Evolutionary conservation across 2,113 vertebrate species (phyloP).

Genomic region (Mus pahari): DNA sequence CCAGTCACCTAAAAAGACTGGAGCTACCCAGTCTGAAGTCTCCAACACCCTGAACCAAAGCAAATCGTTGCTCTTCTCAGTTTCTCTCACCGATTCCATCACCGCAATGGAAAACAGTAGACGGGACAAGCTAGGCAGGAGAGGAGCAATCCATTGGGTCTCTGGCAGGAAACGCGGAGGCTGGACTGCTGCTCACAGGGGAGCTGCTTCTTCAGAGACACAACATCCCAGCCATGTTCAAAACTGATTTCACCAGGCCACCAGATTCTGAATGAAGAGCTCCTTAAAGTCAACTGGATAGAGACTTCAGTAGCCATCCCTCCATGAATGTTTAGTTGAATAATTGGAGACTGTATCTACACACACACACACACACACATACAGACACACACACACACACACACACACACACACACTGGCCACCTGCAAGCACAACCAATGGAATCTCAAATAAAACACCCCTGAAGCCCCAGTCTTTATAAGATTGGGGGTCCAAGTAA

Average conservation of each 20-base stretch:
- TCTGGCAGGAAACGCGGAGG: not conserved
- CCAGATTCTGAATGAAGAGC: not conserved
- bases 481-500: not conserved
- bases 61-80: not conserved
- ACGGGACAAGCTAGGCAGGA: not conserved
- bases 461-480: not conserved
- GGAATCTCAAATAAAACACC: not conserved
- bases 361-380: too few relatives aligned
- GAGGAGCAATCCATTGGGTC: not conserved
- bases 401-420: not conserved
- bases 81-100: not conserved
- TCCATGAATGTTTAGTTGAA: not conserved
- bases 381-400: too few relatives aligned
- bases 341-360: not conserved
- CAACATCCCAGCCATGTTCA: not conserved
- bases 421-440: slow-evolving; percentile 8
- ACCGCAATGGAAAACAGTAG: not conserved
- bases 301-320: not conserved
- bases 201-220: slow-evolving; percentile 13
- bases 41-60: not conserved
- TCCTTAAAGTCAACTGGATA: slow-evolving; percentile 28
- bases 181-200: not conserved
- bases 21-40: too few relatives aligned
- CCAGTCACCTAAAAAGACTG: not conserved
- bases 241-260: not conserved